Conservation (phyloP, 2,888 invertebrate species). For the Mesochorus sp. region DNA sequence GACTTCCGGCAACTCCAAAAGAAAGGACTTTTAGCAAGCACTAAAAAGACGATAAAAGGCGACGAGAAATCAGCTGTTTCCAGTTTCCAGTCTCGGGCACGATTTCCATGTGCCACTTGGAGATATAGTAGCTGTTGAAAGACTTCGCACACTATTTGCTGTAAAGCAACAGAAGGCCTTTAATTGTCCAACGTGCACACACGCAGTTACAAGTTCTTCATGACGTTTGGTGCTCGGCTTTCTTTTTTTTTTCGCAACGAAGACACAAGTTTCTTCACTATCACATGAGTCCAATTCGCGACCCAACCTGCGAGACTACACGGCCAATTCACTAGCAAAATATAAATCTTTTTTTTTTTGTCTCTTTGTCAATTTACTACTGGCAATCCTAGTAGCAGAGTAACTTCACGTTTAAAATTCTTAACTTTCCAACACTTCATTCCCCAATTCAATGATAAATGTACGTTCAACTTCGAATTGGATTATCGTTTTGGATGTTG, state of each 20-base stretch:
- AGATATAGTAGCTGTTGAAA: conserved; percentile 30
- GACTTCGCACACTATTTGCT: not conserved
- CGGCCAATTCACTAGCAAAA: conserved; percentile 27
- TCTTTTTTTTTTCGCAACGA: conserved; percentile 57
- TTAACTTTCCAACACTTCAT: too few species aligned
- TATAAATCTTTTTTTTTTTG: conserved; percentile 48
- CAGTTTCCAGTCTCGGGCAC: conserved; percentile 25
- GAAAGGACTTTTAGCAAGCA: conserved; percentile 20
- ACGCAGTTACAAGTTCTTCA: conserved; percentile 1
- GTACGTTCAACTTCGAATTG: too few species aligned
- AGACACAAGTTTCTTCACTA: conserved; percentile 14
- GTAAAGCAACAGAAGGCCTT: not conserved
- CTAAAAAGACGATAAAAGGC: conserved; percentile 5
- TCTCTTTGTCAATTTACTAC: conserved; percentile 3
- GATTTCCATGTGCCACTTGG: conserved; percentile 63
- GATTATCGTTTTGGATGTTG: too few species aligned
- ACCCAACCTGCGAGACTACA: not conserved
- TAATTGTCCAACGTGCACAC: not conserved
- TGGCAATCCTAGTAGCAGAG: not conserved
- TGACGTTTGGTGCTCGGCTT: conserved; percentile 51
- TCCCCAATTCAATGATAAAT: too few species aligned
- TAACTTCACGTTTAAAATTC: not conserved
- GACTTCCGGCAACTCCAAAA: conserved; percentile 11
- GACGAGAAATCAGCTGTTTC: conserved; percentile 63
- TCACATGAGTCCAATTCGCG: not conserved